Evolutionary conservation across 2,888 invertebrate genomes (phyloP), one percentile per base, ranked within the genome.

Genomic region (Spodoptera littoralis): DNA sequence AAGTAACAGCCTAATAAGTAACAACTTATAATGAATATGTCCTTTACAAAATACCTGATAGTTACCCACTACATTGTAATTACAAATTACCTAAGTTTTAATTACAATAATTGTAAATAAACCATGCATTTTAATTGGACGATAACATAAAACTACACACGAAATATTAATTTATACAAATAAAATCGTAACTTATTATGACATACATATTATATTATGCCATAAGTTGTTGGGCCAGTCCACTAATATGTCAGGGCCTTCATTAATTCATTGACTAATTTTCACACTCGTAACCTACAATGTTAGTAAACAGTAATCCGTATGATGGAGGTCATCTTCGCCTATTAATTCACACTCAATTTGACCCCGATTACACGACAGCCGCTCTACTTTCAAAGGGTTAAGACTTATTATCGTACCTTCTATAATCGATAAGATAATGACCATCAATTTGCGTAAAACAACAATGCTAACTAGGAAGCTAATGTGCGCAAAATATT

Each of bases 261-360:
- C 41, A 76, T 71, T 62, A 71, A 76, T 65, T 73, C 73, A 70
- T 67, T 76, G 70, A 71, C 56, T 27, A 63, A 55, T 70, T 66
- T 60, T 65, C 61, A 62, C 62, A 66, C 24, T 47, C 11, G 13
- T 46, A 44, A 44, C 27, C n/a, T 45, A 44, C 42, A 24, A 53
- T 61, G 48, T 60, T 70, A 56, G 50, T 70, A 67, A 71, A 75
- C 49, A 60, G 66, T 64, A 53, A 41, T 47, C 27, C 4, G 36
- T 41, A 27, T 11, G 2, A 59, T n/a, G 53, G 58, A 68, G 72
- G 67, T 70, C 60, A 72, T 54, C 42, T 42, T 41, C 48, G 58
- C 45, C 36, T 48, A 51, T 55, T 65, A 59, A 70, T 66, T 68
- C 27, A 54, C 47, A 59, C 52, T 50, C 41, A 54, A 50, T 3